Evolutionary conservation across 2,113 vertebrate species (phyloP), one percentile per base, ranked within the genome.

Genomic region (Oryzias celebensis): DNA sequence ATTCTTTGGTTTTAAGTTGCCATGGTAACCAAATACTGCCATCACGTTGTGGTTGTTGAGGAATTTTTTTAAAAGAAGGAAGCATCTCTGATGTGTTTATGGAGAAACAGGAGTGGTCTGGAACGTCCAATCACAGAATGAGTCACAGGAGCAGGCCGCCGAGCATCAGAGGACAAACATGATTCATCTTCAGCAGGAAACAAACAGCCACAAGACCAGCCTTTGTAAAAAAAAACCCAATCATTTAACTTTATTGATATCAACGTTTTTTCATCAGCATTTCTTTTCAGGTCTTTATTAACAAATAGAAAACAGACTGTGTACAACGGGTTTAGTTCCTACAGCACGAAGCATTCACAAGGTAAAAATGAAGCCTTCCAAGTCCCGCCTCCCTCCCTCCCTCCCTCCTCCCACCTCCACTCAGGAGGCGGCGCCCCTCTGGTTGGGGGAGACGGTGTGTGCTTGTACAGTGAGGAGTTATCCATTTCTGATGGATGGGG

Each of bases 181-280:
- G 20, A 20, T 20, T 20, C 20, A 20, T 20, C 20, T 20, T 50
- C 44, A 57, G 31, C 4, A 80, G 76, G 6, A 78, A 78, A 75
- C 23, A 49, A 82, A 78, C 67, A 26, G 14, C 50, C 69, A 80
- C 76, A 71, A 74, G 56, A 60, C 58, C 54, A 69, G 72, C 68
- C 62, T 82, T 92, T 94, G 85, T 98, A 96, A 92, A 88, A 95
- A 97, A 98, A 96, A 36, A 12, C 94, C 93, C 87, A 94, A 95
- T 97, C 96, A 96, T 95, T 96, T 93, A 96, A 96, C 96, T 98
- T 98, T 98, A 98, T 97, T 97, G 95, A 95, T 95, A 96, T 96
- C 92, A 93, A 98, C 91, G 94, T 82, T 89, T 90, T 81, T 84
- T 81, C 81, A 80, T 82, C 75, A 81, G 86, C 87, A 90, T 76